Percentiles rank a stretch among this genome's conserved stretches.
phyloP scores from a whole-genome alignment of 1,140 invertebrate species.

The Aporrectodea caliginosa region DNA sequence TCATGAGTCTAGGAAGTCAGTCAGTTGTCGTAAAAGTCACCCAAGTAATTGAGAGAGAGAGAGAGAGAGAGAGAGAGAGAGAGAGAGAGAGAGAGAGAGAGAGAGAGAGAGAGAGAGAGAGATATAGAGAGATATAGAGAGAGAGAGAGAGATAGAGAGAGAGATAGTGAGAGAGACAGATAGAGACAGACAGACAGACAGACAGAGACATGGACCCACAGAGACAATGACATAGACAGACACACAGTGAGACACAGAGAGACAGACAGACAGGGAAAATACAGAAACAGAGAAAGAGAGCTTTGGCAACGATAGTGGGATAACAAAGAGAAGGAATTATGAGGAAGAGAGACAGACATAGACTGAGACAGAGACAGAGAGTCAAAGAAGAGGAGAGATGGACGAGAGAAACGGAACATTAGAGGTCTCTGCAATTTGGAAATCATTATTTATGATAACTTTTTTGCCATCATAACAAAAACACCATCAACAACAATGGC shows the following conservation, averaged over 20 bases:
- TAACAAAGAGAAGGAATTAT: too few relatives aligned
- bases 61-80: neutral
- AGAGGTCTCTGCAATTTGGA: too few relatives aligned
- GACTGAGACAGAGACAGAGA: too few relatives aligned
- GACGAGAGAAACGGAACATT: too few relatives aligned
- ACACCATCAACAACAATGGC: too few relatives aligned
- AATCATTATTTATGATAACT: too few relatives aligned
- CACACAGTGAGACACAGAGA: neutral
- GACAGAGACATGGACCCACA: neutral
- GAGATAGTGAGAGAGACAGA: neutral
- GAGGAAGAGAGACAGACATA: too few relatives aligned
- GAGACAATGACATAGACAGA: neutral
- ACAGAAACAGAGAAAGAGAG: too few relatives aligned
- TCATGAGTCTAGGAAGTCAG: neutral
- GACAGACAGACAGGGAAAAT: neutral
- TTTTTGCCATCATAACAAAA: too few relatives aligned
- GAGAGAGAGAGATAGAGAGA: neutral
- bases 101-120: neutral
- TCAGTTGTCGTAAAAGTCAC: neutral
- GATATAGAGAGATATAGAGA: neutral
- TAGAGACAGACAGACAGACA: neutral
- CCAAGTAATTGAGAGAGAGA: neutral
- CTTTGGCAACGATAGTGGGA: too few relatives aligned
- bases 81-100: constrained; percentile 1
- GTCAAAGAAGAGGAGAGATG: too few relatives aligned